These are phyloP conservation scores for Trachelus iudaicus DNA, from an alignment of 2,888 invertebrate genomes.

Conservation along the genomic window DNA sequence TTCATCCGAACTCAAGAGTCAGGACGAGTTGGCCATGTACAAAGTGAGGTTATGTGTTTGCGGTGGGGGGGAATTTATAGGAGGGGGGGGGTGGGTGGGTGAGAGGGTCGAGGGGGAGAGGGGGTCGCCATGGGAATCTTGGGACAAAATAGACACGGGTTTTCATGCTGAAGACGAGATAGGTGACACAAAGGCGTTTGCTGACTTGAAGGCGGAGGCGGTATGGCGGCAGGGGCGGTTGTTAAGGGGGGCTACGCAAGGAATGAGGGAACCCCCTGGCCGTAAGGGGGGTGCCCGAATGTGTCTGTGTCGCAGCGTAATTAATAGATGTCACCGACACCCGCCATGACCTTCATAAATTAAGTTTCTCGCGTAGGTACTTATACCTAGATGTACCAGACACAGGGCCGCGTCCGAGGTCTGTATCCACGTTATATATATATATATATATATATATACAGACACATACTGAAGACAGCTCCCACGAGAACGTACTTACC, in stretches of 20 bases:
- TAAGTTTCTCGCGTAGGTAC: constrained; percentile 26
- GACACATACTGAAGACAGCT: too few relatives aligned
- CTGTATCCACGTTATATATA: too few relatives aligned
- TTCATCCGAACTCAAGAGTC: too few relatives aligned
- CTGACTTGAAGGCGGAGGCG: neutral
- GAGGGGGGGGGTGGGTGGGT: too few relatives aligned
- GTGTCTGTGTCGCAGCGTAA: constrained; percentile 36
- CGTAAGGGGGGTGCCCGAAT: constrained; percentile 4
- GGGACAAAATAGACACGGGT: constrained; percentile 18
- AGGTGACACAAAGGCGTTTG: constrained; percentile 9
- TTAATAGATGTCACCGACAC: constrained; percentile 52
- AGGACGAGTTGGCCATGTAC: too few relatives aligned
- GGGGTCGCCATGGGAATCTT: neutral
- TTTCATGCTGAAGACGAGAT: constrained; percentile 8
- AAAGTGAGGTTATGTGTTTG: too few relatives aligned
- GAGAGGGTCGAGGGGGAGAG: neutral
- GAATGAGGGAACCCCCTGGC: neutral
- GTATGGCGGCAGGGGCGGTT: too few relatives aligned
- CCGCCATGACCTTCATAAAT: constrained; percentile 47
- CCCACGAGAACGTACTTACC: too few relatives aligned
- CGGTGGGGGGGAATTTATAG: too few relatives aligned
- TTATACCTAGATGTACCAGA: constrained; percentile 2
- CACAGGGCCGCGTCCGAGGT: neutral
- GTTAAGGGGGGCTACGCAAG: too few relatives aligned
- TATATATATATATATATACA: too few relatives aligned